Base-by-base conservation (phyloP, 2,113 vertebrate species). In the Echinops telfairi region DNA sequence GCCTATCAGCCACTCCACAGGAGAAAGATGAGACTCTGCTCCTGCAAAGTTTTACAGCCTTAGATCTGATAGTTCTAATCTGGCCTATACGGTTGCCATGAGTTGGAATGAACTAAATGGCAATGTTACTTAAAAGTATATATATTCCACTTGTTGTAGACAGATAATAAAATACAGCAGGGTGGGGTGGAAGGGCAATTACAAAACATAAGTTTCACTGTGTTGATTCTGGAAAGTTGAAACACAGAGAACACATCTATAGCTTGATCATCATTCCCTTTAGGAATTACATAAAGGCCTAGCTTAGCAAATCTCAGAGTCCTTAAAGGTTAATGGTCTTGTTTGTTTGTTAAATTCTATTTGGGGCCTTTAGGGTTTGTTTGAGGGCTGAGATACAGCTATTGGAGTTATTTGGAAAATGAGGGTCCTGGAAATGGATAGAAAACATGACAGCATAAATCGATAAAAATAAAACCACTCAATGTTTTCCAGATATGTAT, bases 161-260 rank as follows among this genome's bases (percentile, higher is more conserved):
- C 40, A 88, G 36, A 80, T 77, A 85, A 85, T 77, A 53, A 89
- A 89, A 77, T 27, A n/a, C 57, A 58, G 20, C 38, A 64, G 47
- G 43, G 90, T 22, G 27, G 78, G 33, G 92, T 81, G 31, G 29
- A 53, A 53, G 53, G 40, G 82, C 22, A 60, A 20, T 27, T 64
- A 53, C 40, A 40, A 40, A 40, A 40, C 40, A 40, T 40, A 40
- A 73, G 19, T 83, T 79, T 87, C 77, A 53, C 86, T 78, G 47
- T 94, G 27, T 57, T 86, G 76, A 71, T 71, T 85, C n/a, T 78
- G 12, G 22, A 76, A 70, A 77, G n/a, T 27, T 9, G 22, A 82
- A 53, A 80, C 31, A 62, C 66, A 89, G 85, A 71, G 85, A 60
- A n/a, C 2, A 33, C 68, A n/a, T 47, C 68, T 80, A 15, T 64